A percentile compares a stretch with the other conserved stretches of the same genome.
Conservation (phyloP, 2,113 vertebrate genomes). For the Tenebrosternarchus preto region DNA sequence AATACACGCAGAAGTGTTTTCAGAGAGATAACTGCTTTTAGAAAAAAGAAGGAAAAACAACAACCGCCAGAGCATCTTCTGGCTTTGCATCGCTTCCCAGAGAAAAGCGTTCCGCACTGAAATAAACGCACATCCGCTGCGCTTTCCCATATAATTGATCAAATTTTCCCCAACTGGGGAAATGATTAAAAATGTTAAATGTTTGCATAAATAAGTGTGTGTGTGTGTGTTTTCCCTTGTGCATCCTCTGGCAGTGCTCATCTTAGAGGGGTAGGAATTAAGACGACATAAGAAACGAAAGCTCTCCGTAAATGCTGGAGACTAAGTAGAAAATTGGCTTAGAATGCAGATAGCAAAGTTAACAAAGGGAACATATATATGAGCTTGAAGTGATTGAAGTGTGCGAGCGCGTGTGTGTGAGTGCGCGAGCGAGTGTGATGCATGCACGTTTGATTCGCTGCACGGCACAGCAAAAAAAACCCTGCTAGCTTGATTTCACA, state of each 20-base stretch:
- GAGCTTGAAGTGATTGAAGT: constrained; percentile 90
- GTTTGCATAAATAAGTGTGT: constrained; percentile 63
- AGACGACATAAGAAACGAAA: constrained; percentile 84
- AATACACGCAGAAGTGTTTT: constrained; percentile 56
- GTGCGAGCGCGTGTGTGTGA: constrained; percentile 73
- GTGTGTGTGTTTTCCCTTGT: constrained; percentile 53
- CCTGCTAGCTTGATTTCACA: constrained; percentile 87
- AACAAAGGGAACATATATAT: constrained; percentile 89
- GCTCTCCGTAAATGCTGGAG: constrained; percentile 82
- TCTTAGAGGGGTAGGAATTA: constrained; percentile 80
- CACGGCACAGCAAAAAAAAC: constrained; percentile 71
- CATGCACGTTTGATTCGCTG: constrained; percentile 83
- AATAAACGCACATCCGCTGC: constrained; percentile 49
- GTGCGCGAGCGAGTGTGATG: constrained; percentile 78
- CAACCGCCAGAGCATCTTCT: constrained; percentile 30
- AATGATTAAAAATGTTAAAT: constrained; percentile 77
- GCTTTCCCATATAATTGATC: constrained; percentile 66
- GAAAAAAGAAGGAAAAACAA: constrained; percentile 35
- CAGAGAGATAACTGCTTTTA: constrained; percentile 64
- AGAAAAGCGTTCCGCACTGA: neutral
- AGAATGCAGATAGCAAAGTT: constrained; percentile 81
- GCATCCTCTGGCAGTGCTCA: constrained; percentile 71
- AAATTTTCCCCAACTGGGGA: constrained; percentile 63
- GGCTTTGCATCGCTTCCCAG: constrained; percentile 2
- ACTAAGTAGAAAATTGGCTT: constrained; percentile 98